A percentile compares a stretch with the other conserved stretches of the same genome.
Evolutionary conservation across 2,888 invertebrate species (phyloP).

Genomic region (Artemia sinica): DNA sequence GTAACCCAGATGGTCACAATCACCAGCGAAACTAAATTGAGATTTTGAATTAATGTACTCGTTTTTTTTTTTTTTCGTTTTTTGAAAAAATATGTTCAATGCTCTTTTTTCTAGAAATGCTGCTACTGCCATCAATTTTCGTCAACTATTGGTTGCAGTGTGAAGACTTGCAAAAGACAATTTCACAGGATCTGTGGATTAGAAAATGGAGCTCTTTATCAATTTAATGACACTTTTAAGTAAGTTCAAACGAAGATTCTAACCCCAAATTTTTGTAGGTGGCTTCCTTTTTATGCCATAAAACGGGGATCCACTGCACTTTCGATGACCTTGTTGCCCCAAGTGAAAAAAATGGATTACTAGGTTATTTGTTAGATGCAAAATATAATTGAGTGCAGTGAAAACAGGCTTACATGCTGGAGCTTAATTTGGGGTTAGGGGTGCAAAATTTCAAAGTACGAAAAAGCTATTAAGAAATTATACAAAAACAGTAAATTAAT

Average conservation of each 20-base stretch:
- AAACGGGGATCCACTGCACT: background rate
- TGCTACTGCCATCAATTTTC: slow-evolving; percentile 44
- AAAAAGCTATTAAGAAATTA: too few species aligned
- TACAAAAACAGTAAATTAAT: too few species aligned
- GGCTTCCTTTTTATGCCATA: background rate
- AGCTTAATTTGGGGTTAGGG: too few species aligned
- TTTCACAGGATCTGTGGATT: slow-evolving; percentile 63
- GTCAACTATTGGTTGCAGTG: slow-evolving; percentile 56
- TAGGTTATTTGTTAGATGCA: too few species aligned
- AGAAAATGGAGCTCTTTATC: slow-evolving; percentile 42
- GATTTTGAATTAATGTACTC: too few species aligned
- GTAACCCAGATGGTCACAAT: too few species aligned
- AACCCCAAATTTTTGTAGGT: too few species aligned
- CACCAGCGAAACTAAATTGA: too few species aligned
- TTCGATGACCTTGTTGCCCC: slow-evolving; percentile 25
- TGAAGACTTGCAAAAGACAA: slow-evolving; percentile 42
- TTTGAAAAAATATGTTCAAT: background rate
- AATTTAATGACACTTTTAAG: slow-evolving; percentile 44
- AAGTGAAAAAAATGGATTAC: background rate
- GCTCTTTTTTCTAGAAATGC: slow-evolving; percentile 41
- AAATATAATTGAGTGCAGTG: too few species aligned
- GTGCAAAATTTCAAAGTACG: too few species aligned
- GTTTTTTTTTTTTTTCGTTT: too few species aligned
- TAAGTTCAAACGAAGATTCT: slow-evolving; percentile 26
- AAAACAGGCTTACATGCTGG: too few species aligned